phyloP scores from a whole-genome alignment of 2,888 invertebrate genomes.

The Daptonema setosum region DNA sequence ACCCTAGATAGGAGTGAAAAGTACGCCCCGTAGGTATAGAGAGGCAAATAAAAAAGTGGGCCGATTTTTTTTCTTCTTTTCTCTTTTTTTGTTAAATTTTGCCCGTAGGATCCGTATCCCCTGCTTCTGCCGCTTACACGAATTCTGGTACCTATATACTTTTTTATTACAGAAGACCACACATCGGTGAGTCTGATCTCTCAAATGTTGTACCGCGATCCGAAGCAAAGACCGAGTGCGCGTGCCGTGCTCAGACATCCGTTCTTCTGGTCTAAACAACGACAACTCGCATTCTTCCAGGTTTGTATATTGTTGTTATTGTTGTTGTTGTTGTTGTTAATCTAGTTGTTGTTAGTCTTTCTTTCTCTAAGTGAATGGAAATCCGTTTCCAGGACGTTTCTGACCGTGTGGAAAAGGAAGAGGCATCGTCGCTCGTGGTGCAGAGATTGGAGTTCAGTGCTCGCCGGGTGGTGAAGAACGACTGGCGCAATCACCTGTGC shows the following conservation, averaged over 20 bases:
- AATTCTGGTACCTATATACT: too few species aligned
- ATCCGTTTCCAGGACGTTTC: constrained; percentile 95
- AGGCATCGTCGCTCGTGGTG: constrained; percentile 42
- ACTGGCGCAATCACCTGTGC: constrained; percentile 70
- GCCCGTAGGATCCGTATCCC: too few species aligned
- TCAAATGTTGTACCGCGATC: constrained; percentile 53
- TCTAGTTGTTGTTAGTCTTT: too few species aligned
- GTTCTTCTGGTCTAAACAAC: constrained; percentile 66
- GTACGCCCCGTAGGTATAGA: too few species aligned
- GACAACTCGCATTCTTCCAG: constrained; percentile 65
- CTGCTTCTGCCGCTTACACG: too few species aligned
- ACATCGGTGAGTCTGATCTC: constrained; percentile 42
- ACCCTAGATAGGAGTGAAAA: too few species aligned
- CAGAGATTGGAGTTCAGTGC: constrained; percentile 46
- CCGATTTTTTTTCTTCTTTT: too few species aligned
- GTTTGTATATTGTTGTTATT: constrained; percentile 31
- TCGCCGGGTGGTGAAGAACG: constrained; percentile 44
- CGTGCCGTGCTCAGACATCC: constrained; percentile 60
- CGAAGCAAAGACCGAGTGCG: constrained; percentile 54
- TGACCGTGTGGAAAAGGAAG: constrained; percentile 76
- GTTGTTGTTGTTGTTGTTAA: too few species aligned
- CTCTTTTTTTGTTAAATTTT: too few species aligned
- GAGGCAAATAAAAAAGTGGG: too few species aligned
- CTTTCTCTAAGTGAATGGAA: too few species aligned
- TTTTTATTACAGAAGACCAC: too few species aligned